These are phyloP conservation scores for Platycnemis pennipes DNA, from an alignment of 2,888 invertebrate species.

Conservation along the genomic window DNA sequence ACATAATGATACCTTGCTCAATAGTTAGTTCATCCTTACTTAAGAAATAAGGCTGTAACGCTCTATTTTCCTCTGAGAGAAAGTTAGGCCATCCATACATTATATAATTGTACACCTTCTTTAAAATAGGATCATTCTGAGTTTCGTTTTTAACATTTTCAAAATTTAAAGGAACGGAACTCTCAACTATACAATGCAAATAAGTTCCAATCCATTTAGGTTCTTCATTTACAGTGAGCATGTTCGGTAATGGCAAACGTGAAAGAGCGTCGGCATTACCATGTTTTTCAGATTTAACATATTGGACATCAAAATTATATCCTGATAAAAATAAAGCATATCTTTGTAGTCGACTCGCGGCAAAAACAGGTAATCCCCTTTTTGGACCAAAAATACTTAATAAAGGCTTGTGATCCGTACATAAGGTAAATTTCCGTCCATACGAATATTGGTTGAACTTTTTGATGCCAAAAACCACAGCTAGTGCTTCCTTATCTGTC, in stretches of 20 bases:
- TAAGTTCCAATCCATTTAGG: not conserved
- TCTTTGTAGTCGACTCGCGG: not conserved
- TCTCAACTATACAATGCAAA: not conserved
- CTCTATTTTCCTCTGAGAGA: constrained; percentile 6
- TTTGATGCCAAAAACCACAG: not conserved
- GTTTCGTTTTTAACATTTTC: not conserved
- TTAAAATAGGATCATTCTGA: not conserved
- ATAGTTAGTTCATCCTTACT: constrained; percentile 22
- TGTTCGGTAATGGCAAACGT: not conserved
- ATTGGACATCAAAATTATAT: not conserved
- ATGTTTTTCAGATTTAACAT: not conserved
- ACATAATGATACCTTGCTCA: constrained; percentile 45
- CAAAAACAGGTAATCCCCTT: not conserved
- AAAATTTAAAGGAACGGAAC: not conserved
- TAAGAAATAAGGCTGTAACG: constrained; percentile 10
- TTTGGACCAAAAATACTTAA: not conserved
- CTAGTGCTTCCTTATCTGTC: not conserved
- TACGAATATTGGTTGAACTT: not conserved
- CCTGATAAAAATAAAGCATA: not conserved
- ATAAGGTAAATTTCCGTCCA: not conserved
- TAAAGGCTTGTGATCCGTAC: not conserved
- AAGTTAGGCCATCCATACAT: constrained; percentile 55
- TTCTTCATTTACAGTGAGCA: not conserved
- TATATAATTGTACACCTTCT: not conserved
- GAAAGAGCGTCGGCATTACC: not conserved